These are phyloP conservation scores for Chymomyza procnemis DNA, from an alignment of 2,888 invertebrate genomes.

Conservation along the genomic window DNA sequence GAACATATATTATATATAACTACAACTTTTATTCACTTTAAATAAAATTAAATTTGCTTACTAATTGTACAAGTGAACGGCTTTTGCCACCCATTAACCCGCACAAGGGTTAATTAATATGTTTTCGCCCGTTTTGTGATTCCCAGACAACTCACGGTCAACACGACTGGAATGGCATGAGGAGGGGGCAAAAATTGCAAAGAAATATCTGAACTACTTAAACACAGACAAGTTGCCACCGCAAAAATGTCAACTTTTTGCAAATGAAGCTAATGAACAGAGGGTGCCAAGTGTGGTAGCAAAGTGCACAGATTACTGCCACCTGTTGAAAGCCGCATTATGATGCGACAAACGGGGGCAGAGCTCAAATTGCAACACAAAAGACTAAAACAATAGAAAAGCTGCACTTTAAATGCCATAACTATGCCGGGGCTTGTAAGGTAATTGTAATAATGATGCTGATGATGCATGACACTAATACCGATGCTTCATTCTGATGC, in stretches of 20 bases:
- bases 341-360: not conserved
- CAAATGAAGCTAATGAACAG: constrained; percentile 51
- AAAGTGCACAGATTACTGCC: constrained; percentile 15
- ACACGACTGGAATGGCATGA: constrained; percentile 5
- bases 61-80: not conserved
- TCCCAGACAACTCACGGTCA: constrained; percentile 6
- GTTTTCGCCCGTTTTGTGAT: not conserved
- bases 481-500: constrained; percentile 29
- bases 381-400: constrained; percentile 48
- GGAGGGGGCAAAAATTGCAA: constrained; percentile 33
- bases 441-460: constrained; percentile 19
- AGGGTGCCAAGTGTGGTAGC: constrained; percentile 12
- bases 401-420: constrained; percentile 38
- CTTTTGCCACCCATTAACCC: not conserved
- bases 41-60: not conserved
- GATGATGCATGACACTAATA: constrained; percentile 21
- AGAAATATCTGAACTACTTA: constrained; percentile 41
- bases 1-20: too few species aligned
- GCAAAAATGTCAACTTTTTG: constrained; percentile 44
- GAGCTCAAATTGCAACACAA: constrained; percentile 38
- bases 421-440: constrained; percentile 8
- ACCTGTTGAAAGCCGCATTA: constrained; percentile 26
- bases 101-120: constrained; percentile 23
- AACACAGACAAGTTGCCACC: constrained; percentile 17
- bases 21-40: too few species aligned